These are phyloP conservation scores for Zaprionus lineosus DNA, from an alignment of 2,888 invertebrate species.

Conservation along the genomic window DNA sequence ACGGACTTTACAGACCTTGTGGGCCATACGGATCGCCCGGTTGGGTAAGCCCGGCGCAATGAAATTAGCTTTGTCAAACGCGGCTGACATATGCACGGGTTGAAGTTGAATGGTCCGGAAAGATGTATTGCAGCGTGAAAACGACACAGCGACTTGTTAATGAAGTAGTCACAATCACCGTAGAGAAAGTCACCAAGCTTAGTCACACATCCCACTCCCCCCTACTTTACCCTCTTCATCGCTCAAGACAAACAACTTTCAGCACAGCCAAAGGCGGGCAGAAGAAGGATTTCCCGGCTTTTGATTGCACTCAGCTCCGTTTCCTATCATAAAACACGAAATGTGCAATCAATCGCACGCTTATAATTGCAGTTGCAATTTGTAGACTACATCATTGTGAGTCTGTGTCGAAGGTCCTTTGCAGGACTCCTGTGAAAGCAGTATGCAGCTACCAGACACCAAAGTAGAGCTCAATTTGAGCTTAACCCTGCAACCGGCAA, in stretches of 20 bases:
- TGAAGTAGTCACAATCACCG: conserved; percentile 72
- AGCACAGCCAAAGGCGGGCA: conserved; percentile 48
- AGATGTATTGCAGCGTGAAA: conserved; percentile 73
- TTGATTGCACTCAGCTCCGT: conserved; percentile 37
- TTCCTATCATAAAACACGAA: conserved; percentile 19
- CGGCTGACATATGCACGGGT: conserved; percentile 56
- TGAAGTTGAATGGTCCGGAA: conserved; percentile 63
- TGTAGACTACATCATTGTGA: conserved; percentile 27
- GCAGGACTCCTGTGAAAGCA: background rate
- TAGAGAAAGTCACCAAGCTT: conserved; percentile 54
- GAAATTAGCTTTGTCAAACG: conserved; percentile 77
- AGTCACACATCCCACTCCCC: background rate
- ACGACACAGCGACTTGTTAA: conserved; percentile 66
- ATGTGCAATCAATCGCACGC: conserved; percentile 61
- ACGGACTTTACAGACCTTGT: no score
- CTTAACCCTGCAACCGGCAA: no score
- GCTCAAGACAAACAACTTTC: conserved; percentile 18
- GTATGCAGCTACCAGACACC: background rate
- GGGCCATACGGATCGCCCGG: conserved; percentile 29
- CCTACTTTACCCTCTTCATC: background rate
- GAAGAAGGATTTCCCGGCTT: conserved; percentile 36
- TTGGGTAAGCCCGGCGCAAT: conserved; percentile 41
- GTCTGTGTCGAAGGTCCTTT: background rate
- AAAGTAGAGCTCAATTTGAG: no score
- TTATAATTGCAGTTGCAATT: conserved; percentile 75